Base-by-base conservation (phyloP, 1,140 invertebrate species). In the Ceratina australensis region DNA sequence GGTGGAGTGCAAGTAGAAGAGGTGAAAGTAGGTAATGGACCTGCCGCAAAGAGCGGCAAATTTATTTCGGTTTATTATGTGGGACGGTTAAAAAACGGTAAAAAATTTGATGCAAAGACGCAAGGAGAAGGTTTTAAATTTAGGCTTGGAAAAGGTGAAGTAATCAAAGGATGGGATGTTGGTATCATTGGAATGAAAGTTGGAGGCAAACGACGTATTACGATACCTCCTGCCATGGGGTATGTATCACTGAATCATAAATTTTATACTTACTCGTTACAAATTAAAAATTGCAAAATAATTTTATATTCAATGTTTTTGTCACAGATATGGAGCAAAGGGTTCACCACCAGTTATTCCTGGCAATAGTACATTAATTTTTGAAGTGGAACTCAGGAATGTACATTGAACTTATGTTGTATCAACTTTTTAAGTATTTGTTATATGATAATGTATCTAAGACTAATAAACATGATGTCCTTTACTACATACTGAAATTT, bases 101-200 rank as follows among this genome's bases (percentile, higher is more conserved):
- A 97, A 89, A 93, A 95, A 82, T 97, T 98, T 88, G 96, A 98
- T 88, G 93, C 94, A 63, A 93, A 94, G 26, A 92, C 90, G 3
- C 93, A 95, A 79, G 97, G 97, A 15, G 93, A 94, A 42, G 96
- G 96, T 0, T 98, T 98, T 87, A 96, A 96, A 90, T 98, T 98
- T 92, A 93, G 94, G 22, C 90, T 99, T 16, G 98, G 97, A 0
- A 93, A 93, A 59, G 95, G 95, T 63, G 96, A 98, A 91, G 97
- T 98, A 0, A 98, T 99, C 82, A 95, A 95, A 86, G 98, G 97
- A 33, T 98, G 97, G 98, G 98, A 99, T 88, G 89, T 96, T 67
- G 98, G 97, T 47, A 91, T 99, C 10, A 88, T 90, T 81, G 97
- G 97, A 80, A 98, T 98, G 97, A 98, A 97, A 93, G 95, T 98